Base-by-base conservation (phyloP, 2,797 vertebrate species). In the Malurus leucopterus region DNA sequence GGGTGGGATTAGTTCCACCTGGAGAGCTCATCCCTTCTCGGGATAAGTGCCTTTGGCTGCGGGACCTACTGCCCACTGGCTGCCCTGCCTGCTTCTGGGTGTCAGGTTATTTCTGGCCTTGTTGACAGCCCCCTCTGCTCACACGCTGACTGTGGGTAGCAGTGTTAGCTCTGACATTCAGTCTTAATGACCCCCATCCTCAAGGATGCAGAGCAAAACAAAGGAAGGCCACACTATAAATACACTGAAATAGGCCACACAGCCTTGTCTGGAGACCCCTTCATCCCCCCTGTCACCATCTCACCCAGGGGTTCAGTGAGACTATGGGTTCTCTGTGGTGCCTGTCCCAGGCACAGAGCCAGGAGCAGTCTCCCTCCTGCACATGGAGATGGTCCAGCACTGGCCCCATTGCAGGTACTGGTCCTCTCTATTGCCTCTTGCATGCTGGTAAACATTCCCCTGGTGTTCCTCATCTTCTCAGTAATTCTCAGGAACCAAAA, bases 11-110 rank as follows among this genome's bases (percentile, higher is more conserved):
- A 6, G 15, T 64, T 57, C 58, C 41, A 61, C 44, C 8, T 3
- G 2, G 9, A 67, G 20, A 73, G 5, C 9, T 74, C 3, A 3
- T 41, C 46, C 34, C 1, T 0, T 41, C 1, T 2, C 0, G 0
- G 34, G 15, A n/a, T 30, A 43, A 47, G 18, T 4, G 5, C 10
- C 63, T 72, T 62, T 0, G 0, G 32, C 58, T 1, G 0, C 0
- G 43, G 7, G 18, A 57, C 34, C n/a, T 38, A 16, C 9, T 10
- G 3, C 29, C 53, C 8, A 0, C 21, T 1, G 1, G 2, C 23
- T 55, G 30, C 43, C 41, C 55, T 72, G 50, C 15, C 40, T 58
- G 14, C 32, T 84, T 44, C 30, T 34, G 51, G 34, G 27, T 1
- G 0, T 30, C 70, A 29, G 23, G 65, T 50, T 83, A 34, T 71